Conservation (phyloP, 2,113 vertebrate genomes). For the Lagopus muta region DNA sequence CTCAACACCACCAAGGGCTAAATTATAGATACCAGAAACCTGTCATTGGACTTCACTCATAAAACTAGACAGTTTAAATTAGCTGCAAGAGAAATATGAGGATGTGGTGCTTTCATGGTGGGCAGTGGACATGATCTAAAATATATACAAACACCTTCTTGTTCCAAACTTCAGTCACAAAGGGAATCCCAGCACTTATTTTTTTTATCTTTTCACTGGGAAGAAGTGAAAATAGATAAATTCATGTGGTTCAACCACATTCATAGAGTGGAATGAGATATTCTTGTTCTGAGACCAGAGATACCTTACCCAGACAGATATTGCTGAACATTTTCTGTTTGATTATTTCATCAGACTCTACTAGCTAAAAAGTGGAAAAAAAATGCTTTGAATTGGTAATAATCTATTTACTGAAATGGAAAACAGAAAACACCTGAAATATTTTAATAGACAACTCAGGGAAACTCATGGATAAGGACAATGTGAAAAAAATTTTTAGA, state of each 20-base stretch:
- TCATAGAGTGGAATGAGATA: background rate
- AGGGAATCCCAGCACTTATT: background rate
- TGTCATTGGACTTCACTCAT: background rate
- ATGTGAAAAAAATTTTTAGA: background rate
- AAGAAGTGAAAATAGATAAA: background rate
- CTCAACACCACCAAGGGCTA: background rate
- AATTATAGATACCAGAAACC: background rate
- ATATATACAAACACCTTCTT: background rate
- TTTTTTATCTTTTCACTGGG: background rate
- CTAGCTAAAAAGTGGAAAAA: background rate
- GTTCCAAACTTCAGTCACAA: background rate
- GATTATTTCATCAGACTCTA: background rate
- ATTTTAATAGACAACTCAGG: background rate
- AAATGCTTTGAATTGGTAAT: background rate
- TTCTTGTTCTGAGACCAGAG: background rate
- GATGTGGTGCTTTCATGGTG: background rate
- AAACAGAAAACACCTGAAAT: background rate
- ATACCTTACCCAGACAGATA: background rate
- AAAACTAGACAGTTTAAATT: background rate
- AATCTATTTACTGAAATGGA: background rate
- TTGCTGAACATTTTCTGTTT: background rate
- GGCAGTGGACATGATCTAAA: background rate
- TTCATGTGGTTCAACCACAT: background rate
- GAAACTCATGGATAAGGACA: background rate
- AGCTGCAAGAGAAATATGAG: background rate